Base-by-base conservation (phyloP, 2,888 invertebrate genomes). In the Agrotis segetum region DNA sequence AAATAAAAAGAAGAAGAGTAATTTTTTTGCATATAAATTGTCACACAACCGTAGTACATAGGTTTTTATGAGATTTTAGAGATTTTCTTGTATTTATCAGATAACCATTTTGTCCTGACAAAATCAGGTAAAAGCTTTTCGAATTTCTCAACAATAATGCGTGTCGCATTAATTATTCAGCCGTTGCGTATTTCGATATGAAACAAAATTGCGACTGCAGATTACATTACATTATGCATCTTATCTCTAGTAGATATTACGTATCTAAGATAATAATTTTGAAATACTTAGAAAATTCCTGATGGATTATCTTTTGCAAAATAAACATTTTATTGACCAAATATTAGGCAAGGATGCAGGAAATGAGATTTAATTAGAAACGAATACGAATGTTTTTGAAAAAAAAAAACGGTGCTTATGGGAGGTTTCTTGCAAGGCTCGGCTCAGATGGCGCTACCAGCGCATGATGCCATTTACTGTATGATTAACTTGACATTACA, bases 211-310 rank as follows among this genome's bases (percentile, higher is more conserved):
- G n/a, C 13, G 9, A 9, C 14, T 0, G 2, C n/a, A 46, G 6
- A 59, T 71, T 34, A 7, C 0, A 40, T 40, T 11, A 40, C 40
- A 40, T 40, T 71, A 71, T 21, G 46, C 34, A 46, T 46, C 16
- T 71, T 59, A 59, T 40, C 46, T 71, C 14, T 19, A 3, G 3
- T 19, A 59, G 16, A 44, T 44, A 70, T 69, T 69, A 49, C 40
- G 9, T 29, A 47, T n/a, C 34, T 56, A 3, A n/a, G 19, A 74
- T n/a, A n/a, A n/a, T 44, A 16, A 40, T 63, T 64, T 63, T 44
- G 24, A 49, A 71, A 56, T 44, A 16, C 0, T n/a, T n/a, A n/a
- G n/a, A 13, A 44, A 29, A 64, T 34, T 34, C 16, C 16, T 49
- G 49, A 55, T 61, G 19, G n/a, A 0, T 40, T 46, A 71, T 61